Percentiles rank a stretch among this genome's conserved stretches.
These are phyloP conservation scores for Epistrophe grossulariae DNA, from an alignment of 2,888 invertebrate species.

Conservation along the genomic window DNA sequence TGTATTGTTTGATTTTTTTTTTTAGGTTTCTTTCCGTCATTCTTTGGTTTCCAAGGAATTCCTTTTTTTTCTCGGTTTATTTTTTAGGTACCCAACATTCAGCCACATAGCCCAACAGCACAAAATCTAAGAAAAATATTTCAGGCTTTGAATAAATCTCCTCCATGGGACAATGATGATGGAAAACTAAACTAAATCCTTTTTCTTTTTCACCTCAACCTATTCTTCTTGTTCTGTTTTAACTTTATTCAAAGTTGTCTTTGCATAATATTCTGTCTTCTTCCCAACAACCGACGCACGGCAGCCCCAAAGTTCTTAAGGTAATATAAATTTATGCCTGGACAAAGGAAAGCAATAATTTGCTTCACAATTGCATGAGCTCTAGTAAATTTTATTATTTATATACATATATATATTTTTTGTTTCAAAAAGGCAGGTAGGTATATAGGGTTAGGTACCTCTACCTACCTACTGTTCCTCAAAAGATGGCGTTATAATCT, in stretches of 20 bases:
- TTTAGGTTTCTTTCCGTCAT: conserved; percentile 30
- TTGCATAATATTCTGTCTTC: neutral
- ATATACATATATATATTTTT: neutral
- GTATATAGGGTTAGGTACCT: too few species aligned
- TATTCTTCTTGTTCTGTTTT: conserved; percentile 40
- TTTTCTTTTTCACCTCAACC: conserved; percentile 25
- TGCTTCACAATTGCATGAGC: conserved; percentile 58
- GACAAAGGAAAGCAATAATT: conserved; percentile 49
- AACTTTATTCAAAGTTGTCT: conserved; percentile 35
- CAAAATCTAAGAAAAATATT: conserved; percentile 29
- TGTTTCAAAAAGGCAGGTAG: too few species aligned
- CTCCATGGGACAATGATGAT: conserved; percentile 60
- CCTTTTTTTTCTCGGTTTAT: conserved; percentile 7
- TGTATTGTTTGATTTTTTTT: neutral
- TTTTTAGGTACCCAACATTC: conserved; percentile 32
- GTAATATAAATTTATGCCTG: conserved; percentile 30
- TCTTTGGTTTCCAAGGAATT: conserved; percentile 32
- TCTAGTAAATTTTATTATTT: conserved; percentile 51
- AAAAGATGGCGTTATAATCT: conserved; percentile 68
- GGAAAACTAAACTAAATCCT: conserved; percentile 51
- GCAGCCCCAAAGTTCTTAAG: conserved; percentile 30
- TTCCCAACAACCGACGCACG: neutral
- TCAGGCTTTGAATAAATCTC: conserved; percentile 67
- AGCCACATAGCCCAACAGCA: conserved; percentile 19
- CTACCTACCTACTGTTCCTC: conserved; percentile 2